phyloP scores from a whole-genome alignment of 1,140 invertebrate genomes.

The Lepidurus packardi region DNA sequence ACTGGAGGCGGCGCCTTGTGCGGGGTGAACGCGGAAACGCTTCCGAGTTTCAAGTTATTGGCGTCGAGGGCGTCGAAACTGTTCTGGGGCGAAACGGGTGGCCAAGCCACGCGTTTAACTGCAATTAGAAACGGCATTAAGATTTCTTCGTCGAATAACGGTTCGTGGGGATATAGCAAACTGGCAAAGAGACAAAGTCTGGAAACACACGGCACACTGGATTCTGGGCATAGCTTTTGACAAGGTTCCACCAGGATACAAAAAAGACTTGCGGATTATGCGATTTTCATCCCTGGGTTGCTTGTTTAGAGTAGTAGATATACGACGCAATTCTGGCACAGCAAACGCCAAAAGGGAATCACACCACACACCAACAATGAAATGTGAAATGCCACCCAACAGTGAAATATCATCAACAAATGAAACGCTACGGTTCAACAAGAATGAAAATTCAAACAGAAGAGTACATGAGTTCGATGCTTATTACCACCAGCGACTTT shows the following conservation, averaged over 20 bases:
- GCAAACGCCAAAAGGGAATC: background rate
- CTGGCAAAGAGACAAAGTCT: background rate
- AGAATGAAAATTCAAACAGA: background rate
- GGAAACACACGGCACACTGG: background rate
- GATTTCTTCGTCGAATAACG: background rate
- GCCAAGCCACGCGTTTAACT: slow-evolving; percentile 1
- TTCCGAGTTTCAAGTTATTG: background rate
- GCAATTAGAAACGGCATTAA: background rate
- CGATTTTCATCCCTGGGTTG: background rate
- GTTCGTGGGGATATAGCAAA: background rate
- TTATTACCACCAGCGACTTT: too few species aligned
- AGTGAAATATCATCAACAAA: background rate
- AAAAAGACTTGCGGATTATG: background rate
- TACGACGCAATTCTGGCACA: background rate
- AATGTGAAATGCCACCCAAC: background rate
- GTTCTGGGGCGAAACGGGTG: background rate
- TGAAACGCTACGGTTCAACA: background rate
- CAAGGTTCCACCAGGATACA: background rate
- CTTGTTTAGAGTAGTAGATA: background rate
- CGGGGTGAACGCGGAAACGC: background rate
- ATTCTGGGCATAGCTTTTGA: background rate
- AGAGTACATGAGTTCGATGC: too few species aligned
- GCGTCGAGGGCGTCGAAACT: background rate
- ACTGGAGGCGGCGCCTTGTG: background rate
- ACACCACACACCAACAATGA: background rate